Conservation (phyloP, 2,113 vertebrate genomes). For the Delphinapterus leucas region DNA sequence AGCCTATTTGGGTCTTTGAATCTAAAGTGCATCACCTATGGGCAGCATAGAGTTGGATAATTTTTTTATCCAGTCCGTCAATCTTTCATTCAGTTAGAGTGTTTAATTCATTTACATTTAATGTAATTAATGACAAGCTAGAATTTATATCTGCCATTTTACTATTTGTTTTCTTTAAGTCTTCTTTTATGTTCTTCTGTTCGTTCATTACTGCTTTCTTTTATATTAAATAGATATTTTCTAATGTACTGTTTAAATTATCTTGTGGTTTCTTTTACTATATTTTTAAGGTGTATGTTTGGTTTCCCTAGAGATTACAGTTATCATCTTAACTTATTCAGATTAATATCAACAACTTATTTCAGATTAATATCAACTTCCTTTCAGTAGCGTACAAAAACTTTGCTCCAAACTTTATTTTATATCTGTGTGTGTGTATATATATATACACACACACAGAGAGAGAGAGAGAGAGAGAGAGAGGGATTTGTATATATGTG, state of each 20-base stretch:
- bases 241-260: neutral
- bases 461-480: too few relatives aligned
- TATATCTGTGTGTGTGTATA: neutral
- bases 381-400: too few relatives aligned
- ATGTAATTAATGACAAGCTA: neutral
- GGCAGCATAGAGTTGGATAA: neutral
- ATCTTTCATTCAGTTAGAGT: neutral
- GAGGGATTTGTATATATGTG: neutral
- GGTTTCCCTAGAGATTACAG: neutral
- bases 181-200: neutral
- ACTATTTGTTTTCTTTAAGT: neutral
- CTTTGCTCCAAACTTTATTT: neutral
- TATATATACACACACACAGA: fast-evolving
- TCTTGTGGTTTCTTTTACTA: neutral
- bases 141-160: neutral
- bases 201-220: neutral
- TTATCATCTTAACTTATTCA: neutral
- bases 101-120: neutral
- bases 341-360: neutral
- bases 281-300: neutral
- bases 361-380: too few relatives aligned
- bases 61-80: neutral
- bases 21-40: neutral
- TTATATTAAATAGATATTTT: neutral
- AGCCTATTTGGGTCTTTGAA: neutral